Evolutionary conservation across 53 echinoderm and acorn worm genomes (phyloP).

Genomic region (Astropecten irregularis): DNA sequence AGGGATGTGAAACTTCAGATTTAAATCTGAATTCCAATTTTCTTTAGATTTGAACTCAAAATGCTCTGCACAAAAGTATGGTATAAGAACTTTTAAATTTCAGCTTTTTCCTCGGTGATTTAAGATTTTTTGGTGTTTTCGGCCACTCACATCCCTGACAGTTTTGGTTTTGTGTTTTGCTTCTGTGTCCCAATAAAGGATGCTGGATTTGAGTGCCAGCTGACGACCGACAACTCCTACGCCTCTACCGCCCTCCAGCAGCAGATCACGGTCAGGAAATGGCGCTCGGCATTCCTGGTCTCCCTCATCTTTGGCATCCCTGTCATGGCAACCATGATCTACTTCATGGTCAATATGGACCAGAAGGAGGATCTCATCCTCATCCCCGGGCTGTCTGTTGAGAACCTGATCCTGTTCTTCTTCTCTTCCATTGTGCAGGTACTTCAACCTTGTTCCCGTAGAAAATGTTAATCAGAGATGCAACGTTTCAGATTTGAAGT

Average conservation of each 20-base stretch:
- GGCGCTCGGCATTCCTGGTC: constrained; percentile 86
- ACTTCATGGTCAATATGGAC: constrained; percentile 75
- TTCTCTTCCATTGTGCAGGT: constrained; percentile 93
- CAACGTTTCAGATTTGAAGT: too few relatives aligned
- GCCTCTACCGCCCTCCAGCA: constrained; percentile 71
- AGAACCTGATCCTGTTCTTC: constrained; percentile 86
- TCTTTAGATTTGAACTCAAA: too few relatives aligned
- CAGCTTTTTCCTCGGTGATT: too few relatives aligned
- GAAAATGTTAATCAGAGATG: too few relatives aligned
- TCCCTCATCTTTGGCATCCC: constrained; percentile 93
- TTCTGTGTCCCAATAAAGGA: constrained; percentile 70
- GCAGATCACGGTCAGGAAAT: constrained; percentile 82
- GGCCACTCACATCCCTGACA: too few relatives aligned
- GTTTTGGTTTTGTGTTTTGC: too few relatives aligned
- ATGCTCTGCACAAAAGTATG: too few relatives aligned
- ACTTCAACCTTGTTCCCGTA: neutral
- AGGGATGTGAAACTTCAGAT: too few relatives aligned
- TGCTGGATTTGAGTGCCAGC: constrained; percentile 85
- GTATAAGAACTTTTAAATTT: too few relatives aligned
- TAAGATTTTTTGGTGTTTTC: too few relatives aligned
- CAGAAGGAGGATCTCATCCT: constrained; percentile 68
- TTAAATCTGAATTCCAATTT: too few relatives aligned
- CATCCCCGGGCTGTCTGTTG: constrained; percentile 78
- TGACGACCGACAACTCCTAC: constrained; percentile 68
- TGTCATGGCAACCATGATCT: constrained; percentile 91